Evolutionary conservation across 2,888 invertebrate genomes (phyloP).

Genomic region (Heteromurus nitidus): DNA sequence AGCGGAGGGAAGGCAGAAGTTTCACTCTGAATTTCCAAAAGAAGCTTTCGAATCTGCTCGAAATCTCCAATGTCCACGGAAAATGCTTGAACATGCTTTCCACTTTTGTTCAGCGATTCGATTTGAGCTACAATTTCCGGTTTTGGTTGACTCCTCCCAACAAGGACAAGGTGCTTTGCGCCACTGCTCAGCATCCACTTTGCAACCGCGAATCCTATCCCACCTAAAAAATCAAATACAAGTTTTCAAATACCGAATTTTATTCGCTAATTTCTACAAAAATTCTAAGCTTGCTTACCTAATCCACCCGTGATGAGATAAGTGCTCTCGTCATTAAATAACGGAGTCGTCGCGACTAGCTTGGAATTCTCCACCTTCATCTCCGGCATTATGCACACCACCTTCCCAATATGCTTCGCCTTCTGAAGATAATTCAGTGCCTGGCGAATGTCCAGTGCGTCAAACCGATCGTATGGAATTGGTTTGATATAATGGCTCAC

Average conservation of each 20-base stretch:
- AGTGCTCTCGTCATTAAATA: conserved; percentile 21
- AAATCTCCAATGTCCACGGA: background rate
- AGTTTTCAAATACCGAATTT: too few relatives aligned
- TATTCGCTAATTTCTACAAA: too few relatives aligned
- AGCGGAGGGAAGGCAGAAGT: conserved; percentile 42
- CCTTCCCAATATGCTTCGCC: conserved; percentile 42
- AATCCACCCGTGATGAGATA: conserved; percentile 60
- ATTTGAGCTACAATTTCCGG: background rate
- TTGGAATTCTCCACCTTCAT: background rate
- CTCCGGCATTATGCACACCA: conserved; percentile 30
- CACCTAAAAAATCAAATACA: too few relatives aligned
- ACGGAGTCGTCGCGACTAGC: background rate
- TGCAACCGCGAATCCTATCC: conserved; percentile 55
- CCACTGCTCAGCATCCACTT: conserved; percentile 55
- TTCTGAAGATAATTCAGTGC: conserved; percentile 30
- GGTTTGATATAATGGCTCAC: too few relatives aligned
- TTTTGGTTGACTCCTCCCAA: conserved; percentile 18
- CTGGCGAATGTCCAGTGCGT: conserved; percentile 8
- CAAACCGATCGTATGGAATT: conserved; percentile 27
- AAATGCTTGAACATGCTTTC: background rate
- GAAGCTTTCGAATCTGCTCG: background rate
- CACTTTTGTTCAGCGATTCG: background rate
- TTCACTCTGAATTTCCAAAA: background rate
- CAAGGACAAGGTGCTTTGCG: conserved; percentile 47
- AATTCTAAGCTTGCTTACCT: too few relatives aligned